Conservation (phyloP, 2,113 vertebrate genomes). For the Plectropomus leopardus region DNA sequence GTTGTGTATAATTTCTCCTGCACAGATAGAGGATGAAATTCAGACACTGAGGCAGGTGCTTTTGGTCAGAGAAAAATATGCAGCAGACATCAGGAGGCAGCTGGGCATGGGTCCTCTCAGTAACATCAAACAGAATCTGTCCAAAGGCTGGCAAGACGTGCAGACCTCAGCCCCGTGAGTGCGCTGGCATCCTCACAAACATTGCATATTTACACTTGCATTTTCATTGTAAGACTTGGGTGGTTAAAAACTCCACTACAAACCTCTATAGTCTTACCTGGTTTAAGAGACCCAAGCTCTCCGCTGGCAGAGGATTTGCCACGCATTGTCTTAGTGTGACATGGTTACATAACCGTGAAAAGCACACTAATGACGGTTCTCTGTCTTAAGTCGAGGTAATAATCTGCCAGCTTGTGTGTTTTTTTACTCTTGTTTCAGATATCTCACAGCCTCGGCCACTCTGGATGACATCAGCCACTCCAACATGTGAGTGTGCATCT, state of each 20-base stretch:
- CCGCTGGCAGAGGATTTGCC: background rate
- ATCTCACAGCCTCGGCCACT: conserved; percentile 88
- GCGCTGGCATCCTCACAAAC: background rate
- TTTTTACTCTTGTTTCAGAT: conserved; percentile 81
- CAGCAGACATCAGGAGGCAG: conserved; percentile 91
- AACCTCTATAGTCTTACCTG: background rate
- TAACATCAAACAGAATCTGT: conserved; percentile 92
- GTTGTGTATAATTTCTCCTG: background rate
- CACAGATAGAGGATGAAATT: conserved; percentile 96
- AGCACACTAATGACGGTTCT: conserved; percentile 21
- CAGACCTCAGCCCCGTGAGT: conserved; percentile 95
- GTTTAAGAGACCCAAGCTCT: conserved; percentile 8
- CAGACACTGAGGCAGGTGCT: conserved; percentile 94
- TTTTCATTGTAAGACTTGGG: background rate
- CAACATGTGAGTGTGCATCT: conserved; percentile 83
- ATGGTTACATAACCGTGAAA: conserved; percentile 61
- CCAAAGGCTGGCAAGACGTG: conserved; percentile 93
- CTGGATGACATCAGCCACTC: conserved; percentile 90
- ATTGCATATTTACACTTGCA: background rate
- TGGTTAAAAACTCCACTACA: background rate
- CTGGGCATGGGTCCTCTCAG: conserved; percentile 90
- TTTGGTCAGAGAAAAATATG: conserved; percentile 92
- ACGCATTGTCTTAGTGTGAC: conserved; percentile 20
- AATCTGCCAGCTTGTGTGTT: conserved; percentile 32
- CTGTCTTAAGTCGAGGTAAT: conserved; percentile 22